Evolutionary conservation across 2,113 vertebrate species (phyloP), one percentile per base, ranked within the genome.

Genomic region (Oryzias curvinotus): DNA sequence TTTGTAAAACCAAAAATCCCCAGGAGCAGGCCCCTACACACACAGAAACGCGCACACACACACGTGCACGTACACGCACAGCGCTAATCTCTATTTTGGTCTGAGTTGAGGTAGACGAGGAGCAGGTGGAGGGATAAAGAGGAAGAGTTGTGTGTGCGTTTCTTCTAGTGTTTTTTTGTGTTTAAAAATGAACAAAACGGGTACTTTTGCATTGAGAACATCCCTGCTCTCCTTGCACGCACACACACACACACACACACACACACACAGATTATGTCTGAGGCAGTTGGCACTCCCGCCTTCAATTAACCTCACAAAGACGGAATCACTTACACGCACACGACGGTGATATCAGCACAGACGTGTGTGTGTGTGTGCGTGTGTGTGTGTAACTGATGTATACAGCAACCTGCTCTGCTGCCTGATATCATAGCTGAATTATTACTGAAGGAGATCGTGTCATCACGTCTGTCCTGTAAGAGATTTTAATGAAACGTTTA

Each of bases 301-400:
- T 90, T 86, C 86, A 90, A 88, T 91, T 86, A 91, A 89, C 88
- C 83, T 84, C 81, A 88, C 83, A 88, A 87, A 87, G 85, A 85
- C 83, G 73, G 78, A 85, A 88, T 91, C 84, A 71, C 77, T 88
- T 81, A 79, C 81, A 71, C 67, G 66, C 65, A 58, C 65, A 60
- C 60, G 78, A 76, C 77, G 69, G 73, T 71, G 75, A 77, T 73
- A 76, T 73, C 68, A 75, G 66, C 52, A 73, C 64, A 54, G 73
- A 75, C 72, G 23, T 15, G 50, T 47, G 61, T 36, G 65, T 45
- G 30, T 44, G 43, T 74, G 52, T 43, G 43, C 23, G 57, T 52
- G 47, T 50, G 42, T 36, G 50, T n/a, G 41, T 36, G 30, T 58
- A 52, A 43, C 14, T 52, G 44, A 13, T 64, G 16, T 67, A 41